Percentiles rank a stretch among this genome's conserved stretches.
These are phyloP conservation scores for Hiodon alosoides DNA, from an alignment of 2,113 vertebrate species.

Conservation along the genomic window DNA sequence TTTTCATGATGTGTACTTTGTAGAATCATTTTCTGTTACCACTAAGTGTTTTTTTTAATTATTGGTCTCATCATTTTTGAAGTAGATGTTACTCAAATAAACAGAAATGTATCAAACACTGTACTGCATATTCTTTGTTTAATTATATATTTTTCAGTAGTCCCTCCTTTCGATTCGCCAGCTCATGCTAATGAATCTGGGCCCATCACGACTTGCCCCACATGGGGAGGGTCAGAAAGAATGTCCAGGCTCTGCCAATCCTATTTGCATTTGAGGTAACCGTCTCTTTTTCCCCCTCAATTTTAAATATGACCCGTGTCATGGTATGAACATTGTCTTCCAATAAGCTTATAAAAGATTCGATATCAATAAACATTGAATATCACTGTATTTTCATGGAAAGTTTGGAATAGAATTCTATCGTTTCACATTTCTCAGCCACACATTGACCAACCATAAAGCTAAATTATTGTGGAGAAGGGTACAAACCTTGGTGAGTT, in stretches of 20 bases:
- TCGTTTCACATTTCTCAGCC: neutral
- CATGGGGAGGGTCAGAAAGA: too few species aligned
- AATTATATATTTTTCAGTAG: slow-evolving; percentile 28
- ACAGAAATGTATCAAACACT: slow-evolving; percentile 53
- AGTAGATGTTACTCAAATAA: slow-evolving; percentile 46
- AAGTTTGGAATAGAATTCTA: neutral
- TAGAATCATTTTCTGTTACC: slow-evolving; percentile 28
- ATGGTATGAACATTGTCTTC: slow-evolving; percentile 57
- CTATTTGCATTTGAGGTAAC: too few species aligned
- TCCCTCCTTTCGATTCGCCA: too few species aligned
- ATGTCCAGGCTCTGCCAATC: too few species aligned
- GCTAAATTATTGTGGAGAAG: too few species aligned
- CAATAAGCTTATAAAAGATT: slow-evolving; percentile 32
- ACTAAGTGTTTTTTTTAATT: slow-evolving; percentile 30
- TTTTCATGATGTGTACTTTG: slow-evolving; percentile 35
- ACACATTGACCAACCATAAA: too few species aligned
- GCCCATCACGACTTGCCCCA: too few species aligned
- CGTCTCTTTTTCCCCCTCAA: too few species aligned
- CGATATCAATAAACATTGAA: slow-evolving; percentile 36
- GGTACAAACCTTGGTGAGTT: too few species aligned
- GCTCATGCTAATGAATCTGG: too few species aligned
- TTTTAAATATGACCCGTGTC: slow-evolving; percentile 15
- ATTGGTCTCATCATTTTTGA: slow-evolving; percentile 39
- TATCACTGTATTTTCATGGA: slow-evolving; percentile 11
- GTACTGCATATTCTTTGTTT: slow-evolving; percentile 54